Conservation (phyloP, 2,797 vertebrate genomes). For the Pseudochirops cupreus region DNA sequence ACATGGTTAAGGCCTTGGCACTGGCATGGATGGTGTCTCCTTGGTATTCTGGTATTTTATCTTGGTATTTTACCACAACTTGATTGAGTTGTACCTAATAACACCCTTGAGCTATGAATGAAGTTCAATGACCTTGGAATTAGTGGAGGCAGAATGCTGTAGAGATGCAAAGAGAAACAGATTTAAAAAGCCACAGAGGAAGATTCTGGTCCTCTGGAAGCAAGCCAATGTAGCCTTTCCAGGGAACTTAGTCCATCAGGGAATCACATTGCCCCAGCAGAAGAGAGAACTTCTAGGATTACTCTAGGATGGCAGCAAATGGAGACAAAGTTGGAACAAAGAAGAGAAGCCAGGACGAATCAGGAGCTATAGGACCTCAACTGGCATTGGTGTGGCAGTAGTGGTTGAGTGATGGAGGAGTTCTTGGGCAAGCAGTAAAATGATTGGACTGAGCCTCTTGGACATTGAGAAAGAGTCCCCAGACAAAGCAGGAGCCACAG, state of each 20-base stretch:
- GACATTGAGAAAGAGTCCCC: too few relatives aligned
- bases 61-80: too few relatives aligned
- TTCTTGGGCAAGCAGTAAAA: too few relatives aligned
- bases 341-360: background rate
- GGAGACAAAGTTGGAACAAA: background rate
- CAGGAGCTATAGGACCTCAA: background rate
- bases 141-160: background rate
- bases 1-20: background rate
- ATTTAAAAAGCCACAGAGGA: background rate
- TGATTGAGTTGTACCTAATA: background rate
- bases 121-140: background rate
- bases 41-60: background rate
- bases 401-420: too few relatives aligned
- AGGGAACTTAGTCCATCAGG: background rate
- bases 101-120: background rate
- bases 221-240: background rate
- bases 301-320: background rate
- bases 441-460: too few relatives aligned
- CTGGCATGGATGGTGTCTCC: background rate
- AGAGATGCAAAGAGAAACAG: background rate
- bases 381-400: background rate
- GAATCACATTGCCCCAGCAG: background rate
- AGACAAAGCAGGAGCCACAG: too few relatives aligned
- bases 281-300: background rate
- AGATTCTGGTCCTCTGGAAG: background rate